Base-by-base conservation (phyloP, 1,140 invertebrate species). In the Temnothorax longispinosus region DNA sequence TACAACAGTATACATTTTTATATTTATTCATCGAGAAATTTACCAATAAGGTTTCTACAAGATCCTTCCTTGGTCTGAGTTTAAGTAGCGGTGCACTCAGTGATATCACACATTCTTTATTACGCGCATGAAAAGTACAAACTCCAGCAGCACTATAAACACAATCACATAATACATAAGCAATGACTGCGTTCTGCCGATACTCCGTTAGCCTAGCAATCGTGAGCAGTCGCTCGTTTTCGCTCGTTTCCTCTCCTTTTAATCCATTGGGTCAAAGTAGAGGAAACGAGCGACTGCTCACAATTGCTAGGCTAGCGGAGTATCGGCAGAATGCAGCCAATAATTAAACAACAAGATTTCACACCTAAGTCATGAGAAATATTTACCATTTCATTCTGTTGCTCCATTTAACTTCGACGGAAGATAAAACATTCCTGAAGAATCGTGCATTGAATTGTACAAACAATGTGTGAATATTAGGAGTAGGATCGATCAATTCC, bases 11-110 rank as follows among this genome's bases (percentile, higher is more conserved):
- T 18, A 54, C 10, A 52, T 62, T 44, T 32, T 11, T 44, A 27
- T 65, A 67, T 62, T 78, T 2, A 47, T 52, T 27, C 85, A 89
- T 27, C 27, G 0, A 52, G 44, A 74, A 8, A 3, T 93, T 93
- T 95, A 98, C 97, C 94, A 99, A 94, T n/a, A 99, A 95, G 0
- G 99, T 99, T 95, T 99, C 98, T 0, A 99, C 96, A 0, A 99
- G 94, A 95, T 99, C 99, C 94, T 98, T 99, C 76, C 99, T 96
- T 4, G 99, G 98, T 72, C 99, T 95, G 3, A 99, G 94, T 95
- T 99, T 99, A 0, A 99, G 95, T 15, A 99, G 95, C 0, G 99
- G 99, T 92, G 97, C 97, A 94, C 99, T 99, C 3, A 99, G 94
- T 6, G 97, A 96, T 65, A 99, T 98, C 11, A 97, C 97, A 92